phyloP scores from a whole-genome alignment of 2,797 vertebrate species.

The Microtus californicus region DNA sequence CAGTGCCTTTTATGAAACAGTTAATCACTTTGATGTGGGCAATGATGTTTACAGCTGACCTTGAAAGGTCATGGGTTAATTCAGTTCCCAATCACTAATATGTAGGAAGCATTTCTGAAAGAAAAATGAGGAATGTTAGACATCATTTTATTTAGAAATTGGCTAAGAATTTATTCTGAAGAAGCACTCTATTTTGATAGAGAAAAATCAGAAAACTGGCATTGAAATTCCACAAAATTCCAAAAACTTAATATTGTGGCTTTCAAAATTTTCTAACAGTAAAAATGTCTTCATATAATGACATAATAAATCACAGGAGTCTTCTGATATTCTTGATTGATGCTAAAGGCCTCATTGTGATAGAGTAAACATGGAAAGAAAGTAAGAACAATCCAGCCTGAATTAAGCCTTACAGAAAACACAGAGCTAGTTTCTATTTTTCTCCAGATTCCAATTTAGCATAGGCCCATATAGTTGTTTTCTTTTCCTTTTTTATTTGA shows the following conservation, averaged over 20 bases:
- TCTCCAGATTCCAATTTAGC: background rate
- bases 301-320: constrained; percentile 38
- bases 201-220: background rate
- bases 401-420: background rate
- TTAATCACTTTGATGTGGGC: constrained; percentile 39
- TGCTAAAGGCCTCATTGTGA: constrained; percentile 8
- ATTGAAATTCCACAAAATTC: constrained; percentile 4
- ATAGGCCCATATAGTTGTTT: background rate
- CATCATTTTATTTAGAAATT: background rate
- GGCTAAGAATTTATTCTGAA: background rate
- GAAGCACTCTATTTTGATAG: background rate
- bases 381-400: background rate
- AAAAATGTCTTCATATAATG: background rate
- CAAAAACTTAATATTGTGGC: background rate
- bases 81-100: background rate
- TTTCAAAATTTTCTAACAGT: constrained; percentile 2
- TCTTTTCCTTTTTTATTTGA: background rate
- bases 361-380: background rate
- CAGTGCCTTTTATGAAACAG: constrained; percentile 22
- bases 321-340: background rate
- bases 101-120: constrained; percentile 18
- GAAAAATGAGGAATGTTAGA: background rate
- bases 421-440: background rate
- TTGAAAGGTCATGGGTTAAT: constrained; percentile 21
- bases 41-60: constrained; percentile 30